Conservation (phyloP, 2,888 invertebrate genomes). For the Chrysina gloriosa region DNA sequence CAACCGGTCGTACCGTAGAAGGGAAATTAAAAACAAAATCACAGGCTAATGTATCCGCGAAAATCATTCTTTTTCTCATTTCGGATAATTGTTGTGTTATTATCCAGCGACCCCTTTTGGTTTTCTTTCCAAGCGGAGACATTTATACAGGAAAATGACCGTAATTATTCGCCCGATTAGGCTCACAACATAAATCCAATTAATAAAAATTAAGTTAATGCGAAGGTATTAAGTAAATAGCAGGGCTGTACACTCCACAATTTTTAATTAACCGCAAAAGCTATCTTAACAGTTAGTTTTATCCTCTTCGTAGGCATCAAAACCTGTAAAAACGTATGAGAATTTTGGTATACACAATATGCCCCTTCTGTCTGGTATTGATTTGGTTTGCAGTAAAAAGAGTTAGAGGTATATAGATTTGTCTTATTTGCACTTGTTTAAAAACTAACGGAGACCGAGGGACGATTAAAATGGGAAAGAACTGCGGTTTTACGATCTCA, state of each 20-base stretch:
- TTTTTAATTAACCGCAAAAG: neutral
- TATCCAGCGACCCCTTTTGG: neutral
- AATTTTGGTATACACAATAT: no score
- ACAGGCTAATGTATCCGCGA: neutral
- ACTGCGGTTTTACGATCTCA: no score
- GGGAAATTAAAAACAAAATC: conserved; percentile 2
- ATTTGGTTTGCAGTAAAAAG: no score
- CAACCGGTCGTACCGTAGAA: neutral
- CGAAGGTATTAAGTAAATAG: neutral
- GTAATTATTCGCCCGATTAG: neutral
- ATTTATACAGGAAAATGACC: neutral
- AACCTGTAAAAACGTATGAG: no score
- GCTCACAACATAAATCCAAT: conserved; percentile 7
- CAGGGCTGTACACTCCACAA: neutral
- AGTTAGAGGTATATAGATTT: no score
- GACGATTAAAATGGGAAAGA: no score
- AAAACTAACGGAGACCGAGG: neutral
- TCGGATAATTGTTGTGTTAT: conserved; percentile 18
- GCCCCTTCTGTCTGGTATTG: no score
- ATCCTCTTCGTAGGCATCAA: no score
- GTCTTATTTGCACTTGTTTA: no score
- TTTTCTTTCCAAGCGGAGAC: neutral
- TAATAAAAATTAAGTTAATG: conserved; percentile 26
- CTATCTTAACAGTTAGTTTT: no score
- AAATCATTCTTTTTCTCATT: neutral